Conservation (phyloP, 2,113 vertebrate species). For the Malurus elegans region DNA sequence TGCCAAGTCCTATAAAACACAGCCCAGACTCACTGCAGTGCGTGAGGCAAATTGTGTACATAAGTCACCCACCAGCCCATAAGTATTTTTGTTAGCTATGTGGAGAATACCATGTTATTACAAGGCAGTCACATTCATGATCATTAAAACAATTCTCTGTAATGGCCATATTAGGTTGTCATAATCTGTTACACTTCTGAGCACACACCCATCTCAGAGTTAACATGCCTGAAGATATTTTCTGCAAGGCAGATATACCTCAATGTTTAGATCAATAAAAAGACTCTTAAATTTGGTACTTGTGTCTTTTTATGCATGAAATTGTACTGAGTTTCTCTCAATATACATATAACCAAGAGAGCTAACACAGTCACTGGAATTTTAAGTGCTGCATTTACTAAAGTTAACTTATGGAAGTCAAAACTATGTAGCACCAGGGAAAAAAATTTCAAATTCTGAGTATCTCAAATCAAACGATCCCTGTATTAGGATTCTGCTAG, state of each 20-base stretch:
- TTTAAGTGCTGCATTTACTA: neutral
- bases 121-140: neutral
- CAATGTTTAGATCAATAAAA: constrained; percentile 36
- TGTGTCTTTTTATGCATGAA: constrained; percentile 51
- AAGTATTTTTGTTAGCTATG: neutral
- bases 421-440: neutral
- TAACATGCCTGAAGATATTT: neutral
- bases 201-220: neutral
- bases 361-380: neutral
- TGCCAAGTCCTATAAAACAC: neutral
- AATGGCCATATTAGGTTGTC: neutral
- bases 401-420: neutral
- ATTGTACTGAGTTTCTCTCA: neutral
- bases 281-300: neutral
- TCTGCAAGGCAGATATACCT: neutral
- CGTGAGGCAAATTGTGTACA: neutral
- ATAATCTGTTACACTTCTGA: neutral
- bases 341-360: neutral
- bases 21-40: neutral
- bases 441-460: neutral
- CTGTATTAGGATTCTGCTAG: neutral
- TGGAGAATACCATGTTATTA: neutral
- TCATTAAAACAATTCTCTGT: neutral
- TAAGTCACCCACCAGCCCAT: neutral
- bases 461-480: neutral